These are phyloP conservation scores for Manacus vitellinus DNA, from an alignment of 2,113 vertebrate genomes.

Conservation along the genomic window DNA sequence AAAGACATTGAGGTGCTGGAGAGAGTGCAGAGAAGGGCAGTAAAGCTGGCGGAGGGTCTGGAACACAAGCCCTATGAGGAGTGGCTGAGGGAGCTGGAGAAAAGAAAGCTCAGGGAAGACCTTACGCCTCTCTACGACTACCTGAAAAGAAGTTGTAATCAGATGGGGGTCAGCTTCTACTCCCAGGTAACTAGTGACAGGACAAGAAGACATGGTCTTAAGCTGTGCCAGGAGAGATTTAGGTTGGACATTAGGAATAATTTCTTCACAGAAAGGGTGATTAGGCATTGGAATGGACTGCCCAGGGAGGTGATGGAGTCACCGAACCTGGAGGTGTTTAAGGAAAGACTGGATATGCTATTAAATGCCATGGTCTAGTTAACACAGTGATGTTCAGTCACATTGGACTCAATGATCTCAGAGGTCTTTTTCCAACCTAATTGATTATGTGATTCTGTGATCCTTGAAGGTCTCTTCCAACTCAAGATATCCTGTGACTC, in stretches of 20 bases:
- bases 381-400: neutral
- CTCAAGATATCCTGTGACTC: neutral
- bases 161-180: neutral
- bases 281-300: neutral
- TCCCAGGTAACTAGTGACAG: neutral
- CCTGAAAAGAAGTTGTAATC: neutral
- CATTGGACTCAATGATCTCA: accelerated
- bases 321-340: accelerated
- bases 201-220: neutral
- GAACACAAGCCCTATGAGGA: neutral
- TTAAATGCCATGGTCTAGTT: neutral
- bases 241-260: neutral
- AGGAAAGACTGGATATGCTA: neutral
- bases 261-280: neutral
- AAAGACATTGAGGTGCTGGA: neutral
- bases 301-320: neutral
- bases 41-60: too few relatives aligned
- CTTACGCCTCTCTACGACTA: neutral
- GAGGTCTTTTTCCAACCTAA: neutral
- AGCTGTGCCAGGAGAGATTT: neutral
- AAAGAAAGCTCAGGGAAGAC: neutral
- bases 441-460: neutral
- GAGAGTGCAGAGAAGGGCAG: neutral
- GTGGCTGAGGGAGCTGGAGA: neutral
- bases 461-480: neutral